Evolutionary conservation across 2,888 invertebrate genomes (phyloP).

Genomic region (Gibbula magus): DNA sequence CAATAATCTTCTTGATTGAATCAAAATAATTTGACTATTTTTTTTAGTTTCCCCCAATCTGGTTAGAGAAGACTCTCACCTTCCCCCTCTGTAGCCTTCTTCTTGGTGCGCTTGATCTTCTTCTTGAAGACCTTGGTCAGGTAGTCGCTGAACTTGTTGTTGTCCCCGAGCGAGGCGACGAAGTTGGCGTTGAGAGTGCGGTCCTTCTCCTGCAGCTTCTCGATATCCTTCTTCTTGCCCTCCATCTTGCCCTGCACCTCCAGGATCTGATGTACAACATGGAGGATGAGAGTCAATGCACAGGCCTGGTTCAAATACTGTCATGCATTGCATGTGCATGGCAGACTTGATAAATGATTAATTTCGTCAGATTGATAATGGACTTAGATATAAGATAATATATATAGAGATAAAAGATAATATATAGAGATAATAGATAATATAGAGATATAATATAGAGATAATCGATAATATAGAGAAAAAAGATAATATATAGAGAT

Average conservation of each 20-base stretch:
- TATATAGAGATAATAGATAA: too few species aligned
- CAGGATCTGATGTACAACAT: conserved; percentile 55
- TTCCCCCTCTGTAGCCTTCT: conserved; percentile 79
- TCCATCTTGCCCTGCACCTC: conserved; percentile 72
- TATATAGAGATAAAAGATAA: too few species aligned
- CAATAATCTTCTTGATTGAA: not conserved
- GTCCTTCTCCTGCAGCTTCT: conserved; percentile 72
- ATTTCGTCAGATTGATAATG: too few species aligned
- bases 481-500: too few species aligned
- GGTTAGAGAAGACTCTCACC: conserved; percentile 42
- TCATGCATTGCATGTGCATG: too few species aligned
- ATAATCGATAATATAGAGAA: too few species aligned
- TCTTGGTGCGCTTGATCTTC: conserved; percentile 84
- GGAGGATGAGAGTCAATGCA: too few species aligned
- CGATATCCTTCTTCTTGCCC: conserved; percentile 74
- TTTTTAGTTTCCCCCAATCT: too few species aligned
- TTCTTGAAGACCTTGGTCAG: conserved; percentile 88
- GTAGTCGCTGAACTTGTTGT: conserved; percentile 87
- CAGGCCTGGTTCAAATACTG: too few species aligned
- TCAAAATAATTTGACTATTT: not conserved
- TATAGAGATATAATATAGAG: too few species aligned
- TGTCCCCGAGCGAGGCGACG: conserved; percentile 70
- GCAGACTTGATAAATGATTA: not conserved
- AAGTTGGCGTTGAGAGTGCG: conserved; percentile 67
- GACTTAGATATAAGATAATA: too few species aligned